Conservation (phyloP, 2,888 invertebrate species). For the Hesperia comma region DNA sequence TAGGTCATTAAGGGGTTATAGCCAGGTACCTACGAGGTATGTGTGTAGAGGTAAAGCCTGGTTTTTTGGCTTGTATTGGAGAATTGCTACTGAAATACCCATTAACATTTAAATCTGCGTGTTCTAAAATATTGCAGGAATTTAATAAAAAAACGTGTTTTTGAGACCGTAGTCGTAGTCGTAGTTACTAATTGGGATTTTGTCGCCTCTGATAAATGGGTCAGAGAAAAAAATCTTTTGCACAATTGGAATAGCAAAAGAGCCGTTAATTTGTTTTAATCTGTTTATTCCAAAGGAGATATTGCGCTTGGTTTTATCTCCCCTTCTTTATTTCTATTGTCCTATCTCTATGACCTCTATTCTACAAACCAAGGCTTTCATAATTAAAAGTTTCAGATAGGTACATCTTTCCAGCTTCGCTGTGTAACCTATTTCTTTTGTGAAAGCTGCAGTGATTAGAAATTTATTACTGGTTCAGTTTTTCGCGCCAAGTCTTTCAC, state of each 20-base stretch:
- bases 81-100: too few relatives aligned
- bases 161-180: too few relatives aligned
- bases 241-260: too few relatives aligned
- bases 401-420: slow-evolving; percentile 2
- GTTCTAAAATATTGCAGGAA: too few relatives aligned
- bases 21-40: too few relatives aligned
- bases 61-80: too few relatives aligned
- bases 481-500: background rate
- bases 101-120: too few relatives aligned
- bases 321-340: background rate
- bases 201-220: background rate
- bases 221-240: background rate
- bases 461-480: background rate
- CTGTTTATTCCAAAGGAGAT: background rate
- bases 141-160: too few relatives aligned
- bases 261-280: background rate
- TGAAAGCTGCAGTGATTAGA: slow-evolving; percentile 2
- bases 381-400: slow-evolving; percentile 4
- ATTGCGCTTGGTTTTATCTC: background rate
- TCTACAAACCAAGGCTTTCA: background rate
- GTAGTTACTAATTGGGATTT: background rate
- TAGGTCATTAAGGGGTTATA: too few relatives aligned
- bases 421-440: slow-evolving; percentile 6
- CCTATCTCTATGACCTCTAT: background rate
- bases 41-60: too few relatives aligned